These are phyloP conservation scores for Prunella fulvescens DNA, from an alignment of 2,113 vertebrate species.

Conservation along the genomic window DNA sequence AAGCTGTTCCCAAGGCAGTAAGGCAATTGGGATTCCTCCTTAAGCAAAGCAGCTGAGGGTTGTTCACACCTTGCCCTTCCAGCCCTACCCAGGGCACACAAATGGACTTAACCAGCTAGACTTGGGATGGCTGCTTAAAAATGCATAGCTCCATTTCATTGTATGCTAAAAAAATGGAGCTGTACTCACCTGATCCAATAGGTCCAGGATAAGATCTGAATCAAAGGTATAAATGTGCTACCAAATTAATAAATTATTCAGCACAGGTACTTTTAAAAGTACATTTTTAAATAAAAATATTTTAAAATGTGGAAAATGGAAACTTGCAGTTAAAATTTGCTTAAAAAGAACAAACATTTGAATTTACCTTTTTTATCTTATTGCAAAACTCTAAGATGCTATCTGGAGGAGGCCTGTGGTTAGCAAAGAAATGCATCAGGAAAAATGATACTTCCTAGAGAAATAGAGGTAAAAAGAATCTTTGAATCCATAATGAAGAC, in stretches of 20 bases:
- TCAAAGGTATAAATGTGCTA: not conserved
- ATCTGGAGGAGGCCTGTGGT: not conserved
- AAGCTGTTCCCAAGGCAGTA: not conserved
- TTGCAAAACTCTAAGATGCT: not conserved
- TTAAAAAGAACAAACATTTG: not conserved
- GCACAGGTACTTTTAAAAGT: not conserved
- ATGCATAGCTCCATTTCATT: not conserved
- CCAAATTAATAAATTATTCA: not conserved
- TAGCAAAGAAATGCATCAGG: not conserved
- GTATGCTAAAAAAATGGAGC: not conserved
- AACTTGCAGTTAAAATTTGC: not conserved
- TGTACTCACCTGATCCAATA: not conserved
- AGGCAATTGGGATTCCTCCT: not conserved
- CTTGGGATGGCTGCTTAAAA: not conserved
- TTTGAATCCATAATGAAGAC: not conserved
- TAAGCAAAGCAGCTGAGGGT: not conserved
- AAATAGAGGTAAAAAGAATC: not conserved
- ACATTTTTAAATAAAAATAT: not conserved
- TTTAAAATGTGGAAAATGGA: not conserved
- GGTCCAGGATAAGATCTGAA: not conserved
- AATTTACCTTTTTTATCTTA: not conserved
- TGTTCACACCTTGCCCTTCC: not conserved
- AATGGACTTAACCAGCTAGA: not conserved
- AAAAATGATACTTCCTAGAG: not conserved
- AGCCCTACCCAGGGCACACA: fast-evolving